Conservation (phyloP, 2,113 vertebrate genomes). For the Uropsilus gracilis region DNA sequence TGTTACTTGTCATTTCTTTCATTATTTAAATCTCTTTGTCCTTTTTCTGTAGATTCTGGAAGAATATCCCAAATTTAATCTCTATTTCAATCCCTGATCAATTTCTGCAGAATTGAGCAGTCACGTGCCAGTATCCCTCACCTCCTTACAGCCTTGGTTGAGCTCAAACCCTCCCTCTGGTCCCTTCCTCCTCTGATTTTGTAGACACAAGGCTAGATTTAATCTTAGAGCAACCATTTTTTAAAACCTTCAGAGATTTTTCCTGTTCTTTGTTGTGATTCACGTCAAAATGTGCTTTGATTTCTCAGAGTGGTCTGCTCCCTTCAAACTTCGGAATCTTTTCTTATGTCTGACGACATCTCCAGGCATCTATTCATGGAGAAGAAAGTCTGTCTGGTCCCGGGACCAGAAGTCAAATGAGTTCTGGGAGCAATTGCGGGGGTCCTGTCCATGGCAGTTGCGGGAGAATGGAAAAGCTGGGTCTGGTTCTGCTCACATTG, state of each 20-base stretch:
- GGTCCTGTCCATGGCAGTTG: too few species aligned
- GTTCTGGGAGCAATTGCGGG: neutral
- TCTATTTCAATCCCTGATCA: neutral
- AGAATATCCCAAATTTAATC: slow-evolving; percentile 27
- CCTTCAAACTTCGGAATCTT: neutral
- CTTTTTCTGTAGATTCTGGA: slow-evolving; percentile 10
- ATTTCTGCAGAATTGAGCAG: neutral
- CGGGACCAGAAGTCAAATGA: neutral
- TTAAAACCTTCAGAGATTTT: neutral
- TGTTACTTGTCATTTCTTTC: neutral
- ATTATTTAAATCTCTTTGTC: slow-evolving; percentile 42
- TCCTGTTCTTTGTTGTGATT: neutral
- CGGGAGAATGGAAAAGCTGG: neutral
- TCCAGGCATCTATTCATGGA: neutral
- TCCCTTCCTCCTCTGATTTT: neutral
- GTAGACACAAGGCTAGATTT: neutral
- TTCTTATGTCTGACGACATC: neutral
- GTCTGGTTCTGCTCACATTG: neutral
- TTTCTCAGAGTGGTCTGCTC: neutral
- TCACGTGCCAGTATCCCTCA: neutral
- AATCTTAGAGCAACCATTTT: neutral
- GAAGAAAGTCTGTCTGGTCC: neutral
- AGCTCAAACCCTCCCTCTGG: neutral
- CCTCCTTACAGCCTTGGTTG: neutral
- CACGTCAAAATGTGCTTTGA: slow-evolving; percentile 7